Conservation (phyloP, 2,888 invertebrate genomes). For the Suillia variegata region DNA sequence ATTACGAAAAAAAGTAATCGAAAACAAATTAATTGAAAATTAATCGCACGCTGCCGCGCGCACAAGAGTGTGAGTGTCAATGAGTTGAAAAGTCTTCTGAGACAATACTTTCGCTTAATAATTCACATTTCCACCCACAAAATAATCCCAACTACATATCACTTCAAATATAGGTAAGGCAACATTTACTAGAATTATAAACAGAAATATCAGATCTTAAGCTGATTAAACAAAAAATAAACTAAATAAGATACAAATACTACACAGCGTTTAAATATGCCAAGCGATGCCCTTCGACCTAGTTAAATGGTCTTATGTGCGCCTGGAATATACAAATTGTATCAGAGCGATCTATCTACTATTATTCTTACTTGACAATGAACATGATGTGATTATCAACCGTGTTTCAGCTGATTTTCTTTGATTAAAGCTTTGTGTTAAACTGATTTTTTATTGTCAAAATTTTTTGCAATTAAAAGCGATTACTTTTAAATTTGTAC, state of each 20-base stretch:
- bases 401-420: slow-evolving; percentile 69
- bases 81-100: slow-evolving; percentile 1
- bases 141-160: slow-evolving; percentile 6
- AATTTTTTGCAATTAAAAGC: slow-evolving; percentile 5
- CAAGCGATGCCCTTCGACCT: not conserved
- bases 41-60: slow-evolving; percentile 21
- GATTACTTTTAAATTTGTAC: slow-evolving; percentile 17
- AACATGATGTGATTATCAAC: slow-evolving; percentile 61
- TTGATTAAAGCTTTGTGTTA: slow-evolving; percentile 63
- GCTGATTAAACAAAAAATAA: slow-evolving; percentile 30
- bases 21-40: slow-evolving; percentile 24
- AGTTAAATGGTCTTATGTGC: not conserved
- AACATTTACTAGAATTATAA: slow-evolving; percentile 41
- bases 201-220: slow-evolving; percentile 35
- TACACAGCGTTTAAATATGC: slow-evolving; percentile 26
- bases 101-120: not conserved
- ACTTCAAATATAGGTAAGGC: slow-evolving; percentile 52
- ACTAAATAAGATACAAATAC: slow-evolving; percentile 48
- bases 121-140: slow-evolving; percentile 9
- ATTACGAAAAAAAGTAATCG: not conserved
- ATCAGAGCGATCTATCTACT: too few species aligned
- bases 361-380: slow-evolving; percentile 48
- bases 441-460: slow-evolving; percentile 53
- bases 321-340: not conserved
- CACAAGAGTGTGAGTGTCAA: slow-evolving; percentile 9